Base-by-base conservation (phyloP, 2,113 vertebrate species). In the Hemichromis elongatus region DNA sequence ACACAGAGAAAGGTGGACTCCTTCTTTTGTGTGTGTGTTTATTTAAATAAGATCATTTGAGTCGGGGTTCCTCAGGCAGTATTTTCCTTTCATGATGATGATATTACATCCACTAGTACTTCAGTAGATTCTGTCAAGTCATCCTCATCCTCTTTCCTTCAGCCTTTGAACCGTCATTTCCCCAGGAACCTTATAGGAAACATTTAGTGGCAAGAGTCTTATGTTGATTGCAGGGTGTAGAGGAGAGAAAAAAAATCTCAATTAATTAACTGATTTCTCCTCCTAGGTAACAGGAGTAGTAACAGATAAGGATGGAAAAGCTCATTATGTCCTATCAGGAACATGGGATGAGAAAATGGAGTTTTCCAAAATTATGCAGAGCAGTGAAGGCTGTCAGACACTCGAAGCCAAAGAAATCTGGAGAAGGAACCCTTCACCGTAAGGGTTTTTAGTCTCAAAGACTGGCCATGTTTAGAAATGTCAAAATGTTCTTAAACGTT, bases 341-440 rank as follows among this genome's bases (percentile, higher is more conserved):
- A 99, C 99, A 0, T 99, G 99, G 98, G 98, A 99, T 9, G 99
- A 99, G 94, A 98, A 98, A 94, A 99, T 99, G 97, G 98, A 99
- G 86, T 98, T 97, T 81, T 97, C 97, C 82, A 96, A 96, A 89
- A 96, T 98, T 54, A 96, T 95, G 9, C 88, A 94, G 40, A 96
- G 94, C 78, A 26, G 94, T 79, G 93, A 92, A 1, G 97, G 97
- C 11, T 97, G 97, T 89, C 96, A 97, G 89, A 97, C 95, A 45
- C 97, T 70, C 93, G 98, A 93, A 90, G 92, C 96, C 0, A 97
- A 98, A 90, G 98, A 99, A 80, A 96, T 99, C 37, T 99, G 99
- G 99, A 98, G 89, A 84, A 97, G 97, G 92, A 98, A 97, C 86
- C 97, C 97, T 0, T 92, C 99, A 50, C 98, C 97, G 98, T 99